Evolutionary conservation across 2,113 vertebrate genomes (phyloP), one percentile per base, ranked within the genome.

Genomic region (Engraulis encrasicolus): DNA sequence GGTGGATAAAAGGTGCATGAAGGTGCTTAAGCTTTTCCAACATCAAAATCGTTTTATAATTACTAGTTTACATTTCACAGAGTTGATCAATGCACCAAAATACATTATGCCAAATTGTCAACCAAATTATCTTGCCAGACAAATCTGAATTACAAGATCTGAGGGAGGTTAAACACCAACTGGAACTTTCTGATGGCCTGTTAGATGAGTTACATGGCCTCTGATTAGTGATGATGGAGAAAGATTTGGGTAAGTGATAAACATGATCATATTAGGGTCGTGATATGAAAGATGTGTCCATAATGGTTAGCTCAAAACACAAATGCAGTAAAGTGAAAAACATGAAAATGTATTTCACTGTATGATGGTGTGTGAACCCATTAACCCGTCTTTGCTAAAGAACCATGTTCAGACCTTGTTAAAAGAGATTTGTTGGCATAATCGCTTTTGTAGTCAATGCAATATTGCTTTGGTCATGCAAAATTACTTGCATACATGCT

Each of bases 401-500:
- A 74, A 34, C 66, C 66, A 17, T 74, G 31, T 31, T 74, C 66
- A 74, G 66, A 34, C 17, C 66, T 74, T 74, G 66, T 74, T 74
- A 23, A 74, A 74, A 27, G 2, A 14, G 27, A 12, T 36, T 74
- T 71, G 61, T 31, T 18, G 61, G 61, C 61, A 7, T 9, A 31
- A 71, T 71, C 2, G 23, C 15, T 61, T 61, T n/a, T 45, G 40
- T 45, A 12, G 14, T 31, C 4, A 34, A 74, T 31, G 66, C 66
- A 74, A 74, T 36, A 74, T 74, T 74, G 17, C 66, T 74, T 74
- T 31, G 12, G 27, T 74, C 66, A 74, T 74, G 66, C 66, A 74
- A 74, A 34, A 74, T 34, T 74, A 74, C 66, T 74, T 74, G 14
- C 66, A 74, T 74, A 27, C 66, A 74, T 74, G 66, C 66, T 74